Conservation (phyloP, 2,888 invertebrate species). For the Thysanoteuthis rhombus region DNA sequence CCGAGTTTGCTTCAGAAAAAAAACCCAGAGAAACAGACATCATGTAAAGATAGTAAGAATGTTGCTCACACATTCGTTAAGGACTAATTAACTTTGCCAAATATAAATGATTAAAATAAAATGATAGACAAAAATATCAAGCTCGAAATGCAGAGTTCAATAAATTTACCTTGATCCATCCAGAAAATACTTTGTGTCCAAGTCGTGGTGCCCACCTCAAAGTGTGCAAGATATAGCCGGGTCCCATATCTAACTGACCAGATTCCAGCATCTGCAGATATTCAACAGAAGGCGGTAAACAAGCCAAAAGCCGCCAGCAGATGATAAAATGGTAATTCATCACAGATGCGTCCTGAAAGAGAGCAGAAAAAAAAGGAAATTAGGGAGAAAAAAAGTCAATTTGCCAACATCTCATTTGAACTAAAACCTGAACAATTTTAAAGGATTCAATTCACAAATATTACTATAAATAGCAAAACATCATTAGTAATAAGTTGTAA, state of each 20-base stretch:
- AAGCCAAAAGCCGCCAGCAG: constrained; percentile 83
- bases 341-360: constrained; percentile 73
- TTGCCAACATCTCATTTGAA: too few relatives aligned
- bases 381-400: not conserved
- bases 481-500: too few relatives aligned
- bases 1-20: not conserved
- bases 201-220: constrained; percentile 89
- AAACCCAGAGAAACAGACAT: not conserved
- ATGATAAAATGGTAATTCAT: constrained; percentile 91
- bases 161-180: constrained; percentile 79
- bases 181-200: constrained; percentile 83
- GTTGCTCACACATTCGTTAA: not conserved
- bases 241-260: constrained; percentile 76
- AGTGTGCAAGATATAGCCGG: constrained; percentile 81
- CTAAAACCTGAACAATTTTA: too few relatives aligned
- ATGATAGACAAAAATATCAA: not conserved
- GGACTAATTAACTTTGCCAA: not conserved
- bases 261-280: constrained; percentile 84
- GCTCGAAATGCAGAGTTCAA: not conserved
- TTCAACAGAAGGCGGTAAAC: constrained; percentile 88
- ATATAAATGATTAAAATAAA: not conserved
- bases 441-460: too few relatives aligned
- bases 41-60: not conserved
- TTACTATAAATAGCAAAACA: too few relatives aligned
- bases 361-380: not conserved